phyloP scores from a whole-genome alignment of 2,888 invertebrate genomes.

The Aleiodes testaceus region DNA sequence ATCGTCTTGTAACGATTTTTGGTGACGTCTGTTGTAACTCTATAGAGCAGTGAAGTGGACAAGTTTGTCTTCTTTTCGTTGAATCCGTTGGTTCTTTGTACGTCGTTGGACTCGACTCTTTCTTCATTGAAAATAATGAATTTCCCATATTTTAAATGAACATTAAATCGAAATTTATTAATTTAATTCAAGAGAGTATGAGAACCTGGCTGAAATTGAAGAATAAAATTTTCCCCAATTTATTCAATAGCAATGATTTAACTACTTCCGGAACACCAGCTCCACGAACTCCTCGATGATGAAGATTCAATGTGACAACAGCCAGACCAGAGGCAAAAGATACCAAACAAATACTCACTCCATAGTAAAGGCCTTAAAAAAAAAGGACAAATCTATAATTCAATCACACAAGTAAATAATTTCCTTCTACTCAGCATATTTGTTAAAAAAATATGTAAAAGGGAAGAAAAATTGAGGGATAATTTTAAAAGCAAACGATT shows the following conservation, averaged over 20 bases:
- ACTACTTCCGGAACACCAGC: slow-evolving; percentile 83
- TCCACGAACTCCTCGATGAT: slow-evolving; percentile 88
- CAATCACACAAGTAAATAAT: slow-evolving; percentile 2
- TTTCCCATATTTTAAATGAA: neutral
- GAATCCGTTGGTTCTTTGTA: slow-evolving; percentile 55
- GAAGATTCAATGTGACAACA: slow-evolving; percentile 88
- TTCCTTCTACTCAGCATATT: slow-evolving; percentile 19
- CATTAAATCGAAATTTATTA: neutral
- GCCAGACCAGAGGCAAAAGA: slow-evolving; percentile 87
- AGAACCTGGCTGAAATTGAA: slow-evolving; percentile 79
- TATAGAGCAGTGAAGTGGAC: slow-evolving; percentile 63
- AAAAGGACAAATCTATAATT: slow-evolving; percentile 8
- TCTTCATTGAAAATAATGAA: slow-evolving; percentile 32
- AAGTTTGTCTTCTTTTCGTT: slow-evolving; percentile 59
- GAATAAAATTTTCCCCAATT: slow-evolving; percentile 83
- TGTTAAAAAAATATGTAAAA: neutral
- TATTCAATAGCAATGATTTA: slow-evolving; percentile 82
- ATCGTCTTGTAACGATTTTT: slow-evolving; percentile 55
- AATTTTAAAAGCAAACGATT: slow-evolving; percentile 8
- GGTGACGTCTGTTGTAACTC: slow-evolving; percentile 60
- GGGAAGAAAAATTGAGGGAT: neutral
- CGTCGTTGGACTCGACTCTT: slow-evolving; percentile 38
- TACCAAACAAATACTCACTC: slow-evolving; percentile 87
- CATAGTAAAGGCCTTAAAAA: slow-evolving; percentile 83
- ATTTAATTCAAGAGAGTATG: neutral